Percentiles rank a stretch among this genome's conserved stretches.
Conservation (phyloP, 1,140 invertebrate species). For the Neuroterus valhalla region DNA sequence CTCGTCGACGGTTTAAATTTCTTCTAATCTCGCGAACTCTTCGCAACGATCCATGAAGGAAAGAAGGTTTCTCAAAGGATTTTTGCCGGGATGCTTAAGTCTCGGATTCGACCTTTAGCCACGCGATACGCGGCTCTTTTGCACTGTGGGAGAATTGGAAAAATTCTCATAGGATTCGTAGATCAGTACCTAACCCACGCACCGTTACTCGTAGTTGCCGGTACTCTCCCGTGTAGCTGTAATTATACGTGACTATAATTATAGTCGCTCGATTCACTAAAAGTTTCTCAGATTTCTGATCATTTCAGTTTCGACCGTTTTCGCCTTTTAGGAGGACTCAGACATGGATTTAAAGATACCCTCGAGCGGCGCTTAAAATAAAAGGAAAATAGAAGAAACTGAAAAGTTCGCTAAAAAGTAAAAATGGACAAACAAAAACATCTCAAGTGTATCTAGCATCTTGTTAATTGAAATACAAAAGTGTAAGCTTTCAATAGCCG, state of each 20-base stretch:
- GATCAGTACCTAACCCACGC: constrained; percentile 12
- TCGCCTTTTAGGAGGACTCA: constrained; percentile 26
- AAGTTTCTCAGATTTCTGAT: constrained; percentile 23
- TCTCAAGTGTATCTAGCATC: too few species aligned
- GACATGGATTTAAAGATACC: constrained; percentile 21
- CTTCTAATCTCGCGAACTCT: constrained; percentile 38
- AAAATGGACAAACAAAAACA: not conserved
- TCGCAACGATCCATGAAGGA: constrained; percentile 12
- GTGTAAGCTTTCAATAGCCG: too few species aligned
- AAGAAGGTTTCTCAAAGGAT: not conserved
- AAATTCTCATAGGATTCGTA: constrained; percentile 26
- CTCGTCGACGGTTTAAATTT: constrained; percentile 50
- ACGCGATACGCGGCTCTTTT: constrained; percentile 47
- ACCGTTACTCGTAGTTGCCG: constrained; percentile 40
- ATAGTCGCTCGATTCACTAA: constrained; percentile 58
- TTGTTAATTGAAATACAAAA: too few species aligned
- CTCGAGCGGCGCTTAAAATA: constrained; percentile 25
- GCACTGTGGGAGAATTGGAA: constrained; percentile 22
- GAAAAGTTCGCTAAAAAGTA: not conserved
- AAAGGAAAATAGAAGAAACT: constrained; percentile 2
- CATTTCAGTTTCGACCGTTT: constrained; percentile 31
- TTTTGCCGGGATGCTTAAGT: not conserved
- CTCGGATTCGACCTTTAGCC: constrained; percentile 34
- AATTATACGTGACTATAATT: constrained; percentile 53
- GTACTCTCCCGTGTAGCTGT: constrained; percentile 56